Evolutionary conservation across 2,797 vertebrate species (phyloP).

Genomic region (Spondyliosoma cantharus): DNA sequence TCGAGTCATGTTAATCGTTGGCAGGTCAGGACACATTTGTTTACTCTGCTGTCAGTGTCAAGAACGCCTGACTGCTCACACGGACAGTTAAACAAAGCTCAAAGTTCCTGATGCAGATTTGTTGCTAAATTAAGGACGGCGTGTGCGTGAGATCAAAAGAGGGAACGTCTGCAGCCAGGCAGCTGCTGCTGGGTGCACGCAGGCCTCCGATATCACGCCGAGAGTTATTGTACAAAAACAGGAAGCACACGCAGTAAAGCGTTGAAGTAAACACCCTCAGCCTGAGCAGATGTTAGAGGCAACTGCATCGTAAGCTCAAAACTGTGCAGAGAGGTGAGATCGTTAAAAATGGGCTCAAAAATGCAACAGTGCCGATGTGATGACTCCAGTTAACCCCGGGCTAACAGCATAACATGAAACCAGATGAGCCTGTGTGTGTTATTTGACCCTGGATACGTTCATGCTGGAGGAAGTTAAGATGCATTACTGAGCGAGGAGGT

Average conservation of each 20-base stretch:
- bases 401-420: neutral
- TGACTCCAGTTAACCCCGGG: too few species aligned
- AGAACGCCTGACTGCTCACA: neutral
- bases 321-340: neutral
- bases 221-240: neutral
- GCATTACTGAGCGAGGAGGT: neutral
- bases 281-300: neutral
- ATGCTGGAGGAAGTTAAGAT: too few species aligned
- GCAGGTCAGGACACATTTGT: neutral
- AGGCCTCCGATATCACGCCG: too few species aligned
- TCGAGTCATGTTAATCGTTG: neutral
- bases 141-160: too few species aligned
- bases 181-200: neutral
- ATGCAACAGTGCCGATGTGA: neutral
- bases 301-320: accelerated
- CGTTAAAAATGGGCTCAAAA: too few species aligned
- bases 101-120: neutral
- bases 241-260: neutral
- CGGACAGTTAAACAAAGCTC: neutral
- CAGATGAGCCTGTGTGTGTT: neutral
- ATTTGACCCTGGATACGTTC: neutral
- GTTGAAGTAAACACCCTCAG: accelerated
- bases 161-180: neutral
- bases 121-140: neutral
- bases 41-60: neutral